Evolutionary conservation across 37 sponge, comb jelly and placozoan species (phyloP), one percentile per base, ranked within the genome.

Genomic region (Spongilla lacustris): DNA sequence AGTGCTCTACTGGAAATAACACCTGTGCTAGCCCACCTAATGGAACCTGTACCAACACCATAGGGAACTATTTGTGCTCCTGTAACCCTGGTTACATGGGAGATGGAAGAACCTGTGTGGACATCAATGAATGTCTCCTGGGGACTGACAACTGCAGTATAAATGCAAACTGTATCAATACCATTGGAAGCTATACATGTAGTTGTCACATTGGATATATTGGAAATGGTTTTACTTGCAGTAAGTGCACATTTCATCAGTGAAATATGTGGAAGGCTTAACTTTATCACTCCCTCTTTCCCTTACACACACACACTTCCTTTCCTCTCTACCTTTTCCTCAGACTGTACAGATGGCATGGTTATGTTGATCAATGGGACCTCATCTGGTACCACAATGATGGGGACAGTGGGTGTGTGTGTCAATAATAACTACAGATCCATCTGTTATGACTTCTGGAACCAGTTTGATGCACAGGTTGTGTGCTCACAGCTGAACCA

Each of bases 351-450:
- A 17, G 58, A 58, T 19, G 58, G 58, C 58, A 58, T 58, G 58
- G 58, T 58, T 58, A 8, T 19, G 58, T 58, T 58, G 58, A 19
- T 58, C 1, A 58, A 58, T 58, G 58, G 14, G 19, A 17, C 58
- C 21, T 58, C 41, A 41, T 9, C 19, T 58, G 12, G 19, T 17
- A 58, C 12, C 21, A 58, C 14, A 1, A 6, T 58, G 11, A 58
- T 17, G 14, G 58, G 58, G 19, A 58, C 58, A 58, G 58, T 78
- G 83, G 93, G 24, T 85, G 87, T 72, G 96, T 96, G 90, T 84
- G 86, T 89, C 81, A 88, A 86, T 48, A 89, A 86, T 74, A 91
- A 83, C 17, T 75, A 68, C 72, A 83, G 58, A 17, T 6, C 58
- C 58, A 58, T 58, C 58, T 58, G 58, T 58, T 17, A 58, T 58